A percentile compares a stretch with the other conserved stretches of the same genome.
These are phyloP conservation scores for Zosterops borbonicus DNA, from an alignment of 2,113 vertebrate genomes.

Conservation along the genomic window DNA sequence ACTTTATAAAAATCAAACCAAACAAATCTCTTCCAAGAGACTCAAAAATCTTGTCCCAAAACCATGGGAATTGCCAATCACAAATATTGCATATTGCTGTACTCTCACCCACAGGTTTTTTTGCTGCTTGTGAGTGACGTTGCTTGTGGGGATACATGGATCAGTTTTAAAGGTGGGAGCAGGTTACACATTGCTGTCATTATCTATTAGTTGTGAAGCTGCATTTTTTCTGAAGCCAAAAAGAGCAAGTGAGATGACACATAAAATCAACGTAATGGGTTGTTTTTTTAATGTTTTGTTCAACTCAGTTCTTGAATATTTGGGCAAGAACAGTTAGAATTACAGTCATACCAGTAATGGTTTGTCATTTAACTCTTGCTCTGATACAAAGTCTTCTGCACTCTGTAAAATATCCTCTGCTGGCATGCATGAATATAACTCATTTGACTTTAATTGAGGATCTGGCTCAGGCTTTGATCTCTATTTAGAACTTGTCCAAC, in stretches of 20 bases:
- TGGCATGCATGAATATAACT: background rate
- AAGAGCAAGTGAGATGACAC: background rate
- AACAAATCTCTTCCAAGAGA: background rate
- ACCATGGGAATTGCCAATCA: background rate
- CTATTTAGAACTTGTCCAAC: slow-evolving; percentile 51
- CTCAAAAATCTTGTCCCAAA: background rate
- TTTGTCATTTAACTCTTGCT: background rate
- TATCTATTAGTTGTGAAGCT: background rate
- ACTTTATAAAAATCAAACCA: background rate
- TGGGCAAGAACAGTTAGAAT: background rate
- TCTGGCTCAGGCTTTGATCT: slow-evolving; percentile 22
- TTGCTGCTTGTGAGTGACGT: background rate
- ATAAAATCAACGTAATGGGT: background rate
- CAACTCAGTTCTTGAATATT: background rate
- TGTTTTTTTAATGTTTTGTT: background rate
- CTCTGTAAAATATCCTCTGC: background rate
- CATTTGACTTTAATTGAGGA: background rate
- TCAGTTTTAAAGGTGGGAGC: background rate
- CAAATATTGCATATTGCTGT: background rate
- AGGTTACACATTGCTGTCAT: background rate
- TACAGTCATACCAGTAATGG: background rate
- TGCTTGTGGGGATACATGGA: background rate
- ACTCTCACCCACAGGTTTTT: background rate
- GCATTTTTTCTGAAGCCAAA: background rate
- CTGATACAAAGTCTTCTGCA: background rate